Evolutionary conservation across 2,888 invertebrate species (phyloP).

Genomic region (Thecocarcelia acutangulata): DNA sequence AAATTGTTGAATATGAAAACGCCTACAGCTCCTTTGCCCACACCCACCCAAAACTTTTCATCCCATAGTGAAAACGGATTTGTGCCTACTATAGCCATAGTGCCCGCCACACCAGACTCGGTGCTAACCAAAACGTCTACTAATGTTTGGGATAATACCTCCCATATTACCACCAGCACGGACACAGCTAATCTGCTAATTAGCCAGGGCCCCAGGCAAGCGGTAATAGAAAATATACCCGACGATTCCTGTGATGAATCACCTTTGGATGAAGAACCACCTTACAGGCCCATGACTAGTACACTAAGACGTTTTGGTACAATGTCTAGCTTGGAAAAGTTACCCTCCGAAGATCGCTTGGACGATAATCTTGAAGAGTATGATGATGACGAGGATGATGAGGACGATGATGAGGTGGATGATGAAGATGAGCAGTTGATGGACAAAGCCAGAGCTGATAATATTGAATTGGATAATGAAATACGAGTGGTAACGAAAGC

Average conservation of each 20-base stretch:
- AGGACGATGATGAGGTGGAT: slow-evolving; percentile 70
- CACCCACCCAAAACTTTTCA: slow-evolving; percentile 75
- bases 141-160: slow-evolving; percentile 80
- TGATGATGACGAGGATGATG: slow-evolving; percentile 81
- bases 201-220: slow-evolving; percentile 75
- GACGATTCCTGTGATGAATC: slow-evolving; percentile 87
- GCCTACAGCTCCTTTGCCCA: slow-evolving; percentile 64
- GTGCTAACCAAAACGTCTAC: slow-evolving; percentile 80
- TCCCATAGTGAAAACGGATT: slow-evolving; percentile 68
- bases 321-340: slow-evolving; percentile 87
- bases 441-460: slow-evolving; percentile 78
- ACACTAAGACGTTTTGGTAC: slow-evolving; percentile 85
- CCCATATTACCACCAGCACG: slow-evolving; percentile 80
- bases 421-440: slow-evolving; percentile 70
- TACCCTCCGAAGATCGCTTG: slow-evolving; percentile 83
- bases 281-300: slow-evolving; percentile 86
- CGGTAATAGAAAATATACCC: slow-evolving; percentile 79
- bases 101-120: slow-evolving; percentile 88
- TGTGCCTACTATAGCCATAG: slow-evolving; percentile 87
- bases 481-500: slow-evolving; percentile 73
- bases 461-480: slow-evolving; percentile 80
- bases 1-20: slow-evolving; percentile 82
- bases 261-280: slow-evolving; percentile 87
- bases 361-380: slow-evolving; percentile 81
- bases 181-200: slow-evolving; percentile 75